Evolutionary conservation across 2,888 invertebrate genomes (phyloP).

Genomic region (Dendrolimus houi): DNA sequence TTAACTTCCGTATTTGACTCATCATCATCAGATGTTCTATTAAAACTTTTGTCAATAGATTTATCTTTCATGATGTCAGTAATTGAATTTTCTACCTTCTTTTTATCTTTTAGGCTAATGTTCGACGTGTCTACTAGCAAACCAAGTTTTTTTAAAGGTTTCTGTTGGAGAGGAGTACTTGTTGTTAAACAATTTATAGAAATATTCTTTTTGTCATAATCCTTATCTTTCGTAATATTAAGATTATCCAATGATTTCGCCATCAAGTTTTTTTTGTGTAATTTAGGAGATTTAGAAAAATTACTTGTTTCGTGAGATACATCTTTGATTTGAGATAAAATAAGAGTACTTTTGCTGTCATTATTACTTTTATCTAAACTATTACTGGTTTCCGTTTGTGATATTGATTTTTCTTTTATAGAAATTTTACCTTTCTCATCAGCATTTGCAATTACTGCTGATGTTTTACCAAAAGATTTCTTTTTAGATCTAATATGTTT

Average conservation of each 20-base stretch:
- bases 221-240: constrained; percentile 25
- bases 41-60: constrained; percentile 10
- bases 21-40: constrained; percentile 5
- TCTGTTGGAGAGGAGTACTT: constrained; percentile 57
- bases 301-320: constrained; percentile 29
- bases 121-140: constrained; percentile 46
- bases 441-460: constrained; percentile 4
- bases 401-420: constrained; percentile 21
- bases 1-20: constrained; percentile 16
- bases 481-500: no score
- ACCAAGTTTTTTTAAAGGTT: constrained; percentile 32
- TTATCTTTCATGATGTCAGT: constrained; percentile 11
- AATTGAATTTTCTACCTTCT: constrained; percentile 14
- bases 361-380: constrained; percentile 26
- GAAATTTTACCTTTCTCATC: constrained; percentile 22
- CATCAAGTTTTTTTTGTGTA: constrained; percentile 21
- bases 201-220: constrained; percentile 28
- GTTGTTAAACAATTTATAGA: constrained; percentile 47
- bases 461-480: no score
- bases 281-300: constrained; percentile 26
- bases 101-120: constrained; percentile 27
- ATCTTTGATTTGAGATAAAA: constrained; percentile 53
- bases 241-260: constrained; percentile 33
- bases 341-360: constrained; percentile 49
- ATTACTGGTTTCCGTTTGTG: constrained; percentile 15